phyloP scores from a whole-genome alignment of 2,797 vertebrate genomes.

The Clamator glandarius region DNA sequence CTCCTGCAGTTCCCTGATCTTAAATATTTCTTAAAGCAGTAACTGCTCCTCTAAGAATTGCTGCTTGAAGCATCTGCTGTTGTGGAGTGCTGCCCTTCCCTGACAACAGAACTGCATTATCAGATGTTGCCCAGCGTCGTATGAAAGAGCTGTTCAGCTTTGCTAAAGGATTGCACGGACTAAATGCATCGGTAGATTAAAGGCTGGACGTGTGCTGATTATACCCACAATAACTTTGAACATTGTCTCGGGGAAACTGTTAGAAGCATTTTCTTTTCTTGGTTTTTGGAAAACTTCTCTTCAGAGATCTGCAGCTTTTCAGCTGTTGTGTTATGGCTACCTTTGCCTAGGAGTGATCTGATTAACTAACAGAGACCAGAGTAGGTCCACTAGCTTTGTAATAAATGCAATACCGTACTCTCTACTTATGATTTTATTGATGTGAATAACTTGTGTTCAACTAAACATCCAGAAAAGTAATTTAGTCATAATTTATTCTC shows the following conservation, averaged over 20 bases:
- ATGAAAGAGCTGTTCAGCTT: background rate
- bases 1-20: constrained; percentile 4
- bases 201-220: background rate
- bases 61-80: background rate
- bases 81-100: background rate
- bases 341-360: background rate
- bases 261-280: constrained; percentile 6
- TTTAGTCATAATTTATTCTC: background rate
- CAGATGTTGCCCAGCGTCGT: background rate
- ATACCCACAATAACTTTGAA: background rate
- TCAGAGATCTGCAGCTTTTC: background rate
- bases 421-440: background rate
- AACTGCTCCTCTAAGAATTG: background rate
- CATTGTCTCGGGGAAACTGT: background rate
- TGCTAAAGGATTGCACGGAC: background rate
- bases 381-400: background rate
- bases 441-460: background rate
- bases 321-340: background rate
- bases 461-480: background rate
- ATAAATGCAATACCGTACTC: background rate
- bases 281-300: background rate
- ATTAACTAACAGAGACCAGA: background rate
- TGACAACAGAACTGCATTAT: background rate
- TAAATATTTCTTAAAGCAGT: background rate
- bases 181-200: background rate